Base-by-base conservation (phyloP, 2,113 vertebrate species). In the Penelope pileata region DNA sequence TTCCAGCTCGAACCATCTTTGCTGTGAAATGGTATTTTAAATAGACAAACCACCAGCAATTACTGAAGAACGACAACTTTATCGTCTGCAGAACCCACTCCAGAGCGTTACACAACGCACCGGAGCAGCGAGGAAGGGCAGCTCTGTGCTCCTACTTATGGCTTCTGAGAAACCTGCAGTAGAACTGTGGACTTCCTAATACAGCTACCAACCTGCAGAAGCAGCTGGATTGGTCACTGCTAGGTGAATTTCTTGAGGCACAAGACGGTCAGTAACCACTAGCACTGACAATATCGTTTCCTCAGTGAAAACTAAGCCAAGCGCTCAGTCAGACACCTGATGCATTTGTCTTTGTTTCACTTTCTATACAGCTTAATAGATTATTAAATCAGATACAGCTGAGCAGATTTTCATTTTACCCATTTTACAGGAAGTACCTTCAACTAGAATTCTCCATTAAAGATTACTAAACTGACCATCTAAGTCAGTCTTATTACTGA, bases 1-100 rank as follows among this genome's bases (percentile, higher is more conserved):
- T 16, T 90, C 86, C 63, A 91, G 77, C 87, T 88, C 81, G 81
- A 90, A 92, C 89, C 94, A 96, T 82, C 95, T 95, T 83, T 97
- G 91, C 93, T 92, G 89, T 45, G 89, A 97, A 96, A 78, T 10
- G n/a, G 53, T 87, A 60, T 83, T 94, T 94, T 78, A 90, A 93
- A 70, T 22, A 83, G 73, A 85, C 34, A 79, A 86, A 51, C 47
- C 79, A 90, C 60, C 74, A 81, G 83, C 43, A 91, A 75, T 83
- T 88, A 77, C 23, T 77, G 54, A 82, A 79, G 42, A 92, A 53
- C 47, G 67, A 90, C 48, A 86, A 75, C 53, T 93, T 80, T 12
- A 73, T 2, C 9, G 54, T 38, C 34, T 81, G 54, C 24, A 77
- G 91, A 83, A 90, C 23, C 29, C 51, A 47, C 43, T 79, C 32